These are phyloP conservation scores for Rotaria macrura DNA, from an alignment of 2,888 invertebrate genomes.

Conservation along the genomic window DNA sequence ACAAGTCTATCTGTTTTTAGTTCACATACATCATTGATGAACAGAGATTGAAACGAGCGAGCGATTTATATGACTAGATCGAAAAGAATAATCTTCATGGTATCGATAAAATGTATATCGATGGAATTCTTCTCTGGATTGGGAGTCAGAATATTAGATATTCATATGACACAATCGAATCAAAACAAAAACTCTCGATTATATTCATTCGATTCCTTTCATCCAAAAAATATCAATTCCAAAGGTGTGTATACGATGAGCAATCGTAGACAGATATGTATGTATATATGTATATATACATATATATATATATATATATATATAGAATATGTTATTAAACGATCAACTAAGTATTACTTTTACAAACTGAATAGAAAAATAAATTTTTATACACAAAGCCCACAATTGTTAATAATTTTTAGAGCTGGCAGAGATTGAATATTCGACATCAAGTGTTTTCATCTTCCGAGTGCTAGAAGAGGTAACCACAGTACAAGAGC, in stretches of 20 bases:
- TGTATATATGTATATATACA: too few relatives aligned
- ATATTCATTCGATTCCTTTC: not conserved
- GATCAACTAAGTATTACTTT: too few relatives aligned
- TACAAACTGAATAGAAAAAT: too few relatives aligned
- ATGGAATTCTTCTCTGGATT: not conserved
- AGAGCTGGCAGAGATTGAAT: too few relatives aligned
- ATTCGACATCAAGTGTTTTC: too few relatives aligned
- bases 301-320: too few relatives aligned
- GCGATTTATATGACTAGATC: not conserved
- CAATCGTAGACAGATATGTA: not conserved
- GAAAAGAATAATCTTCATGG: conserved; percentile 2
- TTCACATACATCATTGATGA: not conserved
- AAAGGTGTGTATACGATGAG: conserved; percentile 4
- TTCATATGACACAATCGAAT: not conserved
- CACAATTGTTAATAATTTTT: too few relatives aligned
- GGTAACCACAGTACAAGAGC: too few relatives aligned
- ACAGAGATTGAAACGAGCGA: not conserved
- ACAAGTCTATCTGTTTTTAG: conserved; percentile 2
- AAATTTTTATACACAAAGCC: too few relatives aligned
- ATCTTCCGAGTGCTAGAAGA: too few relatives aligned
- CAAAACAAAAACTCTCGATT: not conserved
- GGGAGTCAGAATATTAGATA: not conserved
- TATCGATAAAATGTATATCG: not conserved
- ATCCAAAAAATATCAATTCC: not conserved
- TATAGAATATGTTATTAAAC: too few relatives aligned